Conservation (phyloP, 2,888 invertebrate species). For the Microctonus hyperodae region DNA sequence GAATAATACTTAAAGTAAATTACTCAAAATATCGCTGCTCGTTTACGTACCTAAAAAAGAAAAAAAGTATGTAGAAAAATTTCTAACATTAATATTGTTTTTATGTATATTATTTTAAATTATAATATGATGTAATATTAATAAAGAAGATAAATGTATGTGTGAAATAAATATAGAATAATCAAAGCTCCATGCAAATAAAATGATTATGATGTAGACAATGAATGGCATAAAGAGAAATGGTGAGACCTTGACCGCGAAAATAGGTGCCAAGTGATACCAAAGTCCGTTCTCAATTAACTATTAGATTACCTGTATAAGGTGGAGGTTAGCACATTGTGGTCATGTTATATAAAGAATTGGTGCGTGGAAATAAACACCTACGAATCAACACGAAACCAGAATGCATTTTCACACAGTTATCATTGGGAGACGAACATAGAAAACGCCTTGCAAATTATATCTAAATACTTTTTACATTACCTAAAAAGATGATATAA, state of each 20-base stretch:
- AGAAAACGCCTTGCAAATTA: no score
- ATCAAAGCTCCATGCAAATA: not conserved
- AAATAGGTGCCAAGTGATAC: conserved; percentile 8
- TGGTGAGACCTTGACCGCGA: conserved; percentile 27
- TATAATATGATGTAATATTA: no score
- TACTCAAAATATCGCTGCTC: not conserved
- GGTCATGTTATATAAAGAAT: conserved; percentile 13
- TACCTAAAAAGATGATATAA: conserved; percentile 60
- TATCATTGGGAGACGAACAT: conserved; percentile 43
- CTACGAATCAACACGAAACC: conserved; percentile 20
- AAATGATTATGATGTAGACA: not conserved
- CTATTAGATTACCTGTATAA: conserved; percentile 2
- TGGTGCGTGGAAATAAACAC: conserved; percentile 26
- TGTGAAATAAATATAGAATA: not conserved
- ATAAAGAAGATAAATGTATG: no score
- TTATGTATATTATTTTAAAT: no score
- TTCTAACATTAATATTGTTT: no score
- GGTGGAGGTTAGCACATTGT: conserved; percentile 8
- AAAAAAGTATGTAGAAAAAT: no score
- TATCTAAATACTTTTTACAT: not conserved
- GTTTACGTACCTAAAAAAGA: no score
- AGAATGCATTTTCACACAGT: conserved; percentile 49
- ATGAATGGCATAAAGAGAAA: conserved; percentile 4
- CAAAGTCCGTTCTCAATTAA: conserved; percentile 11
- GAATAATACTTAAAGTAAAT: not conserved